Evolutionary conservation across 2,797 vertebrate species (phyloP), one percentile per base, ranked within the genome.

Genomic region (Sebastolobus altivelis): DNA sequence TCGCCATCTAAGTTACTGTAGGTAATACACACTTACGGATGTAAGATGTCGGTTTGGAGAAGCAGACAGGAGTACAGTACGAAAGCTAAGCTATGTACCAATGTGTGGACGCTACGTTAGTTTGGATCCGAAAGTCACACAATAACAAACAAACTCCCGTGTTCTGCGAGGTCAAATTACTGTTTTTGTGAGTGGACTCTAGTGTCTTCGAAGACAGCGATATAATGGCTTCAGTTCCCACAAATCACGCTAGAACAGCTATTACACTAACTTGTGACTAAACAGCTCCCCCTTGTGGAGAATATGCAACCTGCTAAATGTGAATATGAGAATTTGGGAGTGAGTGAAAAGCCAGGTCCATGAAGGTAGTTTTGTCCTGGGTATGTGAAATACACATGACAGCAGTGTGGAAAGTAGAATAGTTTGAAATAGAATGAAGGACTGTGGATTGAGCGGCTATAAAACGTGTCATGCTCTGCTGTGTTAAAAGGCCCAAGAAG

Each of bases 391-490:
- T 74, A 74, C 55, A 63, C 60, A 62, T 46, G 69, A 72, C 75
- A 73, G 62, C 75, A 2, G 18, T 84, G 77, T 79, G 72, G 43
- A 71, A 70, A 77, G 65, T 69, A 20, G 52, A 70, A 75, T 58
- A 27, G 35, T 77, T 83, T 59, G 60, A 83, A 81, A 85, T 69
- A 38, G 49, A 70, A 79, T 79, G 58, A 81, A 78, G 61, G 13
- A 12, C 43, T 43, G 40, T 62, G 65, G 56, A 38, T 68, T 2
- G 69, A 72, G 11, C 29, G 8, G 12, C 70, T 76, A 67, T 72
- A 25, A 72, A 65, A 73, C 8, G 2, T 38, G 37, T 63, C 52
- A 16, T 66, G 52, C 75, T 72, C 12, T 37, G 63, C 55, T 65
- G 63, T 82, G 52, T 70, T 84, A 55, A 89, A 84, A 85, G 33